Percentiles rank a stretch among this genome's conserved stretches.
phyloP scores from a whole-genome alignment of 2,113 vertebrate species.

The Oxyruncus cristatus region DNA sequence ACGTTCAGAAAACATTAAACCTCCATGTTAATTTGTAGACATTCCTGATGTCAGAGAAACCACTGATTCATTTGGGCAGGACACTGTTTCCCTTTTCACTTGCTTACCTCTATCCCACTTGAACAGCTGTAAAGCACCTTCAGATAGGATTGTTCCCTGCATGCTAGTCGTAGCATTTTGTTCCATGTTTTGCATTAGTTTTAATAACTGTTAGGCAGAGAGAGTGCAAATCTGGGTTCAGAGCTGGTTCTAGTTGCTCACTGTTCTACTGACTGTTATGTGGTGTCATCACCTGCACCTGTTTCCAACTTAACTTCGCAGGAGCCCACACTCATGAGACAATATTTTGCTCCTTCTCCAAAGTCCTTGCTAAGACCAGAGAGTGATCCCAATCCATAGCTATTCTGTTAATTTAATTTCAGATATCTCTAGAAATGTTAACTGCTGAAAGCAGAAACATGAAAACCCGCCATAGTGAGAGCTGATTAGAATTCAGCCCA shows the following conservation, averaged over 20 bases:
- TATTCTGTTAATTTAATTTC: not conserved
- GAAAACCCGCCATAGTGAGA: not conserved
- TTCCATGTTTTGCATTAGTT: not conserved
- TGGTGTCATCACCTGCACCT: not conserved
- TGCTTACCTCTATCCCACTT: not conserved
- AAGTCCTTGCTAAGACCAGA: not conserved
- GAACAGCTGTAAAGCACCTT: not conserved
- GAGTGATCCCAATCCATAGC: not conserved
- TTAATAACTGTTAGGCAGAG: not conserved
- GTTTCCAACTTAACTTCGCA: not conserved
- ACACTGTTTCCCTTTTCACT: not conserved
- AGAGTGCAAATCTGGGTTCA: not conserved
- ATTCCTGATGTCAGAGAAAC: not conserved
- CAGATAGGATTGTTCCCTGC: not conserved
- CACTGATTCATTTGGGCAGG: not conserved
- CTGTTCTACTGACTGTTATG: not conserved
- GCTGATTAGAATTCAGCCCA: constrained; percentile 62
- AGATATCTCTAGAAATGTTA: constrained; percentile 14
- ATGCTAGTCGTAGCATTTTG: accelerated
- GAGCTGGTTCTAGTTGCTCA: not conserved
- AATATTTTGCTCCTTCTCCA: not conserved
- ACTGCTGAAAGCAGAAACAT: constrained; percentile 19
- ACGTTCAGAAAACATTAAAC: not conserved
- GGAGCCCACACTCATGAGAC: not conserved
- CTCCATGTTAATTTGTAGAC: not conserved